Evolutionary conservation across 2,113 vertebrate species (phyloP).

Genomic region (Dicerorhinus sumatrensis): DNA sequence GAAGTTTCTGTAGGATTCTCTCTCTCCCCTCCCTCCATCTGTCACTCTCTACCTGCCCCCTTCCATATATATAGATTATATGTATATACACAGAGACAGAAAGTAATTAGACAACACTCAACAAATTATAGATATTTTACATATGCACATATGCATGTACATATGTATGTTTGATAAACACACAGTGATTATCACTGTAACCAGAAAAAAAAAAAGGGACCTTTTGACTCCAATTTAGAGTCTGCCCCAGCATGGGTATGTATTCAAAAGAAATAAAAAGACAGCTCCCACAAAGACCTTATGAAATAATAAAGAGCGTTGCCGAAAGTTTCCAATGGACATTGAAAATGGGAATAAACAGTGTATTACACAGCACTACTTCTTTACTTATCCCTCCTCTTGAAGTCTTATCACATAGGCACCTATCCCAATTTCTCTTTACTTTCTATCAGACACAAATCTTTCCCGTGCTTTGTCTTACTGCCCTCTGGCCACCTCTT

Average conservation of each 20-base stretch:
- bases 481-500: not conserved
- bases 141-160: not conserved
- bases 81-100: not conserved
- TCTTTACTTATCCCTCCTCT: not conserved
- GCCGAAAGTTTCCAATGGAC: not conserved
- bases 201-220: not conserved
- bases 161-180: not conserved
- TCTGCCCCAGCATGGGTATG: not conserved
- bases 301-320: not conserved
- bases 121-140: not conserved
- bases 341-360: not conserved
- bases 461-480: not conserved
- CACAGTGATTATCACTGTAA: not conserved
- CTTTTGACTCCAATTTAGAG: not conserved
- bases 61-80: not conserved
- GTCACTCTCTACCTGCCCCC: not conserved
- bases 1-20: not conserved
- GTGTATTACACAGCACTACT: fast-evolving
- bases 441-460: not conserved
- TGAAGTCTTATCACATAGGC: not conserved
- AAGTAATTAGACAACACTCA: not conserved
- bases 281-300: not conserved
- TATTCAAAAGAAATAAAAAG: not conserved
- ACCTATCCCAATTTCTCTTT: not conserved
- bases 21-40: not conserved